Evolutionary conservation across 2,888 invertebrate species (phyloP), one percentile per base, ranked within the genome.

Genomic region (Stegophylla sp.): DNA sequence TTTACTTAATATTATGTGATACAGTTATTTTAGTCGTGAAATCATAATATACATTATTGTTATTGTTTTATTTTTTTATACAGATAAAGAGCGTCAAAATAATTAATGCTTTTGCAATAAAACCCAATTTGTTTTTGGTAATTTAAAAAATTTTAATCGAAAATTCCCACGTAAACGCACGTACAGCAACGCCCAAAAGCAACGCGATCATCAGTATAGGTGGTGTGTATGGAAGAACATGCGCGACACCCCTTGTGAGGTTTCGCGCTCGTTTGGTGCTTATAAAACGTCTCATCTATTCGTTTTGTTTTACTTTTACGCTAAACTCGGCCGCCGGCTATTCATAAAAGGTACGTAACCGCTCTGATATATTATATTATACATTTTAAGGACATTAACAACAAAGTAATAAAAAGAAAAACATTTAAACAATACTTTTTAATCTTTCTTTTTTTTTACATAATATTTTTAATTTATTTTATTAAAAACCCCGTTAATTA

Each of bases 211-310:
- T 59, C 72, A 28, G 51, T 45, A 59, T 61, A 59, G 59, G 26
- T 41, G 45, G 61, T 72, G 72, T 56, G 72, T 72, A 41, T 59
- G n/a, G 48, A 51, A 71, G 71, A 79, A 61, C 79, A 79, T 71
- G 79, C 79, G 79, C 79, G 79, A 71, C 79, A 34, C 71, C 71
- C 61, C 28, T 43, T 23, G 4, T 59, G 13, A n/a, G 9, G 59
- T 77, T 67, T 15, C 34, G 48, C 59, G 69, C 59, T 56, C 20
- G 53, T 77, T 53, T 56, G 23, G 28, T 13, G 59, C 67, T 45
- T 79, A 79, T 79, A 79, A 79, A 79, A 79, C 79, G 61, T 51
- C 61, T 71, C 61, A 56, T 59, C 69, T 15, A 43, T n/a, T 26
- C 75, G n/a, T 61, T 76, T 66, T 66, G 75, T 66, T 53, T 51